Conservation (phyloP, 2,888 invertebrate genomes). For the Helleia helle region DNA sequence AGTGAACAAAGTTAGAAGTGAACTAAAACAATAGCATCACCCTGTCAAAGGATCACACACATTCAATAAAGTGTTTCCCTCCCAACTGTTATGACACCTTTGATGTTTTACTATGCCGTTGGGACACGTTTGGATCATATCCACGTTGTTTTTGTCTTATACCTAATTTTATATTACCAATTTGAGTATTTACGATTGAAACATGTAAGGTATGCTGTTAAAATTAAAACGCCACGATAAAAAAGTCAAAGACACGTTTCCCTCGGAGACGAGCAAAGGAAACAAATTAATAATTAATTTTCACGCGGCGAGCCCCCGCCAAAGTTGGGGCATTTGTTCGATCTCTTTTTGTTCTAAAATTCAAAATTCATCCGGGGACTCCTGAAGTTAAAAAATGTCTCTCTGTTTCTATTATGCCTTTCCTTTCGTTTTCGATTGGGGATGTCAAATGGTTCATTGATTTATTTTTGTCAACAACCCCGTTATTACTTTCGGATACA, state of each 20-base stretch:
- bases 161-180: not conserved
- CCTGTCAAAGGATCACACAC: slow-evolving; percentile 29
- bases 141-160: slow-evolving; percentile 2
- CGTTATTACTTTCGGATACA: slow-evolving; percentile 16
- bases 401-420: slow-evolving; percentile 30
- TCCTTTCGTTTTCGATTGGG: slow-evolving; percentile 25
- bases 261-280: slow-evolving; percentile 47
- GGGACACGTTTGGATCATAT: slow-evolving; percentile 24
- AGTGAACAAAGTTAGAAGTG: not conserved
- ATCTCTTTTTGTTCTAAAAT: slow-evolving; percentile 58
- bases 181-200: not conserved
- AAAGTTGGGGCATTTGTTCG: slow-evolving; percentile 48
- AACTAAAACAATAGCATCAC: slow-evolving; percentile 8
- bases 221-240: slow-evolving; percentile 11
- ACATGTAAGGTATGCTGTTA: not conserved
- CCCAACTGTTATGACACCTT: slow-evolving; percentile 39
- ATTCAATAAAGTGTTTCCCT: slow-evolving; percentile 48
- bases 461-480: slow-evolving; percentile 24
- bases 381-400: slow-evolving; percentile 54
- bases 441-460: slow-evolving; percentile 15
- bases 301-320: slow-evolving; percentile 46
- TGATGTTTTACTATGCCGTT: slow-evolving; percentile 48
- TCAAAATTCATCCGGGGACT: slow-evolving; percentile 50
- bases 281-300: slow-evolving; percentile 71
- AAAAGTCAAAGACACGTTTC: slow-evolving; percentile 44